phyloP scores from a whole-genome alignment of 2,888 invertebrate species.

The Rhamphomyia laevipes region DNA sequence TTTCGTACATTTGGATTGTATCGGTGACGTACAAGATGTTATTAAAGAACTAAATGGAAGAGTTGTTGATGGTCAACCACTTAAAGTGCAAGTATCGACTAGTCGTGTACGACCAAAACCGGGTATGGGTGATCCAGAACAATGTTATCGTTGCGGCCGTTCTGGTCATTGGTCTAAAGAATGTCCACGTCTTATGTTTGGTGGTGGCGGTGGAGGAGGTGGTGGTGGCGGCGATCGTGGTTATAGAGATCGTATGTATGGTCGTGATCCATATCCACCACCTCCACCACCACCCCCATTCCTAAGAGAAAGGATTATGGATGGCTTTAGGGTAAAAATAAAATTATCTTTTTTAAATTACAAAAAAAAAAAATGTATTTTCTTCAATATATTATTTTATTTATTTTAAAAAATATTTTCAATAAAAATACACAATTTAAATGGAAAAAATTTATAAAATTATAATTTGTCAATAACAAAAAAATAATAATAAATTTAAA shows the following conservation, averaged over 20 bases:
- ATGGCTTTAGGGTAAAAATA: constrained; percentile 69
- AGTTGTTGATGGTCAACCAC: constrained; percentile 81
- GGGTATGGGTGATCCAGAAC: constrained; percentile 94
- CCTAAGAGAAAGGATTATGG: constrained; percentile 85
- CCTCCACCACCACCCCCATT: constrained; percentile 81
- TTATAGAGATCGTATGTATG: constrained; percentile 72
- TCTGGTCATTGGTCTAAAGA: constrained; percentile 96
- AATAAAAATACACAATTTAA: too few relatives aligned
- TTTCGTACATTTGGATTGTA: constrained; percentile 90
- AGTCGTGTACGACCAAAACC: constrained; percentile 89
- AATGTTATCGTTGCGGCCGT: constrained; percentile 89
- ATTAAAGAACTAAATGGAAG: constrained; percentile 87
- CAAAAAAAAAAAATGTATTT: constrained; percentile 20
- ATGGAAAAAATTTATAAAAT: too few relatives aligned
- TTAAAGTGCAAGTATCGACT: constrained; percentile 89
- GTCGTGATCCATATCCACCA: constrained; percentile 81
- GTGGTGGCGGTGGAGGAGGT: constrained; percentile 43
- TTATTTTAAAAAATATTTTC: too few relatives aligned
- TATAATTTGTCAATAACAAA: constrained; percentile 16
- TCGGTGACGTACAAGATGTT: constrained; percentile 76
- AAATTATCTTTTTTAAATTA: neutral
- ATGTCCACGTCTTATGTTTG: constrained; percentile 60
- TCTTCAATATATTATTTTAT: too few relatives aligned
- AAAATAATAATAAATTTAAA: too few relatives aligned
- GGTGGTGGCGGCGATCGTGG: constrained; percentile 80